Conservation (phyloP, 1,140 invertebrate genomes). For the Bradysia coprophila region DNA sequence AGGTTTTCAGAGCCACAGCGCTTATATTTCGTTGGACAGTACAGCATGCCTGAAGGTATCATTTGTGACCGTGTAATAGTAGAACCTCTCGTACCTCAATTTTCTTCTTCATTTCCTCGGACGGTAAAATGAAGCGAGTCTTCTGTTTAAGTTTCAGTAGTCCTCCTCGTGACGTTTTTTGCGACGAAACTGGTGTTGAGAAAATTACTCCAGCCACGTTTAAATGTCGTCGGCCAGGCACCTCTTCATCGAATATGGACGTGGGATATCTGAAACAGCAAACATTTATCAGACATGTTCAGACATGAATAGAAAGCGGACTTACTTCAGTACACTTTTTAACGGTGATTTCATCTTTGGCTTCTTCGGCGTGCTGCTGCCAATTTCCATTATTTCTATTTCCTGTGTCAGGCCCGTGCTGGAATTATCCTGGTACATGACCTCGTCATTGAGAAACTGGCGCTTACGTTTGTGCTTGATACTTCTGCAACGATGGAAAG, state of each 20-base stretch:
- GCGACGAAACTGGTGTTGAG: constrained; percentile 51
- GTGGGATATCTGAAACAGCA: neutral
- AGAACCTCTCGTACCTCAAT: neutral
- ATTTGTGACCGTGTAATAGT: neutral
- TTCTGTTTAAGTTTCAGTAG: constrained; percentile 25
- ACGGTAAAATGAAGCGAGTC: constrained; percentile 19
- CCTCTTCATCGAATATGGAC: constrained; percentile 20
- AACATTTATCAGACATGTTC: too few relatives aligned
- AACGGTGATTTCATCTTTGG: constrained; percentile 30
- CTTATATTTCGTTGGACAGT: too few relatives aligned
- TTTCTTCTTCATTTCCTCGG: constrained; percentile 15
- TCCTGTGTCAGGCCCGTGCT: constrained; percentile 47
- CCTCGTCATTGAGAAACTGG: constrained; percentile 24
- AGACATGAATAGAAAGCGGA: too few relatives aligned
- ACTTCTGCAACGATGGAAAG: too few relatives aligned
- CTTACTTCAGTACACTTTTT: constrained; percentile 34
- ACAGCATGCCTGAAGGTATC: neutral
- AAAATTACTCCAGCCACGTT: constrained; percentile 39
- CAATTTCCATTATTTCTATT: constrained; percentile 36
- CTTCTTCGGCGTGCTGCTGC: constrained; percentile 23
- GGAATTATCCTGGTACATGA: constrained; percentile 8
- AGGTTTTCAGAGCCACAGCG: too few relatives aligned
- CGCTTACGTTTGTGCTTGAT: constrained; percentile 35
- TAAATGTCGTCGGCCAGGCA: constrained; percentile 8
- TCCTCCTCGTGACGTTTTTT: constrained; percentile 27